Base-by-base conservation (phyloP, 2,888 invertebrate species). In the Ichneumoninae sp. region DNA sequence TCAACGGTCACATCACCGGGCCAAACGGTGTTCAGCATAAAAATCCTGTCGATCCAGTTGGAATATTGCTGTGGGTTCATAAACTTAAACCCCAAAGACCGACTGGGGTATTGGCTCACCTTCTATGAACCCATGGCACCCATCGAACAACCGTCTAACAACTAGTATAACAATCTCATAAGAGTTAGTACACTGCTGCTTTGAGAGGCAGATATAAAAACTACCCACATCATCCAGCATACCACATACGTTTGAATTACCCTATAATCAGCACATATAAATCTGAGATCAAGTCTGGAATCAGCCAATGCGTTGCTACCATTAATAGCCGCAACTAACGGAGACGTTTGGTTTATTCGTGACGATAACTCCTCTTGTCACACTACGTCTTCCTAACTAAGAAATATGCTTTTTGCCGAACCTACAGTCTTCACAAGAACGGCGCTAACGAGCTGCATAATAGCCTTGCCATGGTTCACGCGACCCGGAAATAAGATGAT, bases 401-500 rank as follows among this genome's bases (percentile, higher is more conserved):
- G 33, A 36, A 10, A 54, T 50, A 71, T 65, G 36, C 47, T 33
- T 62, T 70, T 60, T 78, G 36, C 36, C 26, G 62, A 50, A 10
- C 16, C 13, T 4, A 13, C 26, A 50, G 52, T 57, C 57, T 40
- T 79, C 19, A 36, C 60, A 62, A 26, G 60, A 74, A 50, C 16
- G 68, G 52, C 65, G 33, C 76, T 71, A 62, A 74, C 70, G 66
- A 68, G 72, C 62, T 72, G 54, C 60, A 68, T 66, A 40, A 68
- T 74, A 57, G 66, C 65, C 40, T 66, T 22, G 47, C 52, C n/a
- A 68, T 44, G 47, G 47, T 54, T 80, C 72, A 47, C 68, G 70
- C 54, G 60, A 77, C 52, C 80, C 80, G 77, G 80, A 77, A 84
- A 54, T 65, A 70, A 57, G 66, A 77, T 60, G 71, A 33, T 66